Conservation (phyloP, 1,140 invertebrate genomes). For the Papilio xuthus region DNA sequence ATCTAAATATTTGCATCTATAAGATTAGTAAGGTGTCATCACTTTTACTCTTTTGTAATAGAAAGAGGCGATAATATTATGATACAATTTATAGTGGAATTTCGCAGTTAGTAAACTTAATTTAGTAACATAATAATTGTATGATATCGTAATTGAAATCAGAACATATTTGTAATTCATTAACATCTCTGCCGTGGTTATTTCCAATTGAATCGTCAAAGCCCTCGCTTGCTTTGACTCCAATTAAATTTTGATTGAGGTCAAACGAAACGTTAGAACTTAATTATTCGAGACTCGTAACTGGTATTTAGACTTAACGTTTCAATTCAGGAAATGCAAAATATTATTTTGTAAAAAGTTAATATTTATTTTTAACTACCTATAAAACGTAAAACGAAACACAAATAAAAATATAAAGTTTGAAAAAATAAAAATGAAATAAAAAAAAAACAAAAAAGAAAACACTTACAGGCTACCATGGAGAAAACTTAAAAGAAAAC, state of each 20-base stretch:
- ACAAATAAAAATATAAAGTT: not conserved
- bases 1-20: no score
- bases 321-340: not conserved
- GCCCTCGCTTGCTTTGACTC: not conserved
- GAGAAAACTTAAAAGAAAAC: slow-evolving; percentile 65
- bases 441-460: slow-evolving; percentile 49
- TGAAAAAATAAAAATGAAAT: slow-evolving; percentile 40
- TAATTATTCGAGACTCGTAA: slow-evolving; percentile 19
- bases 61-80: no score
- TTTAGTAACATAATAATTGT: no score
- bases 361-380: not conserved
- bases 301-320: not conserved
- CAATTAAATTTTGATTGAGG: slow-evolving; percentile 23
- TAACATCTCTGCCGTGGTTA: not conserved
- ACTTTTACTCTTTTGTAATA: no score
- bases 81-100: no score
- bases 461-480: slow-evolving; percentile 77
- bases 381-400: not conserved
- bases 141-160: no score
- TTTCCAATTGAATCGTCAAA: slow-evolving; percentile 26
- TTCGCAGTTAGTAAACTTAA: no score
- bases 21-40: no score
- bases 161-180: not conserved
- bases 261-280: slow-evolving; percentile 18
- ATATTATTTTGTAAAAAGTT: slow-evolving; percentile 1